Evolutionary conservation across 2,888 invertebrate genomes (phyloP), one percentile per base, ranked within the genome.

Genomic region (Falcaria lacertinaria): DNA sequence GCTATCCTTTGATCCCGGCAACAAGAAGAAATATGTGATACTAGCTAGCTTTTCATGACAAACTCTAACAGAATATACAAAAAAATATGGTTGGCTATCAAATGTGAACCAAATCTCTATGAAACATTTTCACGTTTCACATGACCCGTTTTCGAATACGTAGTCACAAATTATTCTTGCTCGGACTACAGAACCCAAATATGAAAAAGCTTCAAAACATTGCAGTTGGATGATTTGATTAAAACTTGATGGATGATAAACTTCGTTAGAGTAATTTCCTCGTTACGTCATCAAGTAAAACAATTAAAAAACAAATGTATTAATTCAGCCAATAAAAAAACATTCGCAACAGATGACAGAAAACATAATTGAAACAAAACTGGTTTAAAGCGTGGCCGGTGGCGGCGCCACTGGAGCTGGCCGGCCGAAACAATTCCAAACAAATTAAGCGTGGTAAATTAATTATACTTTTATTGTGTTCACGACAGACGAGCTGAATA

Each of bases 401-500:
- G 28, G 28, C 7, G 8, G 11, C 28, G 28, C 11, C 28, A 11
- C 28, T 28, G 28, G 7, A 11, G 13, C 17, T 5, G 35, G 13
- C 5, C 17, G 17, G 3, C 7, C 1, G 13, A n/a, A 16, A 17
- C 17, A 36, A 36, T n/a, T n/a, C 17, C 13, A 35, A 35, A 19
- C 13, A 36, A 36, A 22, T 14, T 14, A 22, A 36, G 13, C 36
- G 19, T 19, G 19, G 19, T 19, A 37, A 37, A 37, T 37, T 37
- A 22, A 37, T 19, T 37, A 19, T 15, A 17, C 22, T 37, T 37
- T 37, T 8, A 37, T 37, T 37, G 37, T 37, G 37, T 13, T 37
- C 25, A 4, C 22, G 22, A 47, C 50, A 55, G 40, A 22, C 28
- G 39, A 28, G 41, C 37, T 46, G 49, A 59, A 59, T 47, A 44